Evolutionary conservation across 2,113 vertebrate genomes (phyloP), one percentile per base, ranked within the genome.

Genomic region (Hippolais icterina): DNA sequence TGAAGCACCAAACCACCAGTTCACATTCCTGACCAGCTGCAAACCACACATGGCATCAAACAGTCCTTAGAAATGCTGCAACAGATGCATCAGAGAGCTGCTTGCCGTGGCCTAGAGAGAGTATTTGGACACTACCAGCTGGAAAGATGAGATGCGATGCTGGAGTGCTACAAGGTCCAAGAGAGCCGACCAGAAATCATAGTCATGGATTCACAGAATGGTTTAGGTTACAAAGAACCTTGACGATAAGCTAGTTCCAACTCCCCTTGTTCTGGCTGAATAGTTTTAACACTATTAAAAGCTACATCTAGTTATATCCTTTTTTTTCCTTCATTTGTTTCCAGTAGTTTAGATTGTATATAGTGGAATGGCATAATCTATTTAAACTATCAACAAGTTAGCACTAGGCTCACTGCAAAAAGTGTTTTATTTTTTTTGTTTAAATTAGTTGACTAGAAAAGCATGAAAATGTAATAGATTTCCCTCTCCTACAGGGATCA

Each of bases 1-100:
- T 8, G 8, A 19, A 18, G 27, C 4, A 0, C n/a, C 56, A 25
- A 44, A 70, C 16, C 66, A 27, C 37, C 12, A 1, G 54, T 21
- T 7, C 24, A 4, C n/a, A 11, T 10, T 72, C 53, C 84, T 21
- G 15, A 6, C 10, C 47, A 28, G 10, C 11, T 76, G 61, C 57
- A 61, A 75, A n/a, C 19, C 22, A 39, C 70, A 35, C 21, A 39
- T 14, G 3, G 78, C 41, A 44, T 28, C 84, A 5, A 59, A 39
- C 35, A 31, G 21, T 16, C 60, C 63, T 20, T 52, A 35, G 35
- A 85, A 82, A 68, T 5, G 27, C 49, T 47, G 41, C 31, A 22
- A 44, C 3, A 8, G 42, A 64, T 10, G 0, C 12, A 33, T 22
- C 50, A 15, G 50, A 80, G 35, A 10, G 83, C 49, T 46, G 21